A percentile compares a stretch with the other conserved stretches of the same genome.
Conservation (phyloP, 2,888 invertebrate species). For the Acrocyrtus sp. region DNA sequence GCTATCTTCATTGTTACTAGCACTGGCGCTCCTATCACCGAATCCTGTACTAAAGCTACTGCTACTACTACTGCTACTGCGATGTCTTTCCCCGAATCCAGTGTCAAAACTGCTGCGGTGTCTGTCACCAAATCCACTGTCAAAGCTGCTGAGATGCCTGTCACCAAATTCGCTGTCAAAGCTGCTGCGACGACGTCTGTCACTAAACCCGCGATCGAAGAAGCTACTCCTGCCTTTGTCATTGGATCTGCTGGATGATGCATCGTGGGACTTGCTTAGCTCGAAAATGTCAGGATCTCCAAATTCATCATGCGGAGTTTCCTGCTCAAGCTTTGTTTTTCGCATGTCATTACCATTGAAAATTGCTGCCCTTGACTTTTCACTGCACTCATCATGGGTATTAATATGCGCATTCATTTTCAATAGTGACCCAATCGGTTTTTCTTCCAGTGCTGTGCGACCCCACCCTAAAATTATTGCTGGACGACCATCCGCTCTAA, state of each 20-base stretch:
- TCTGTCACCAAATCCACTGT: too few species aligned
- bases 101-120: not conserved
- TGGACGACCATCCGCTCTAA: slow-evolving; percentile 3
- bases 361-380: slow-evolving; percentile 19
- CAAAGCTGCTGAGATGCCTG: too few species aligned
- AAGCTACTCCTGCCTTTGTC: slow-evolving; percentile 1
- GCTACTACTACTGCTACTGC: not conserved
- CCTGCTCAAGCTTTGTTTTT: not conserved
- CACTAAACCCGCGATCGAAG: too few species aligned
- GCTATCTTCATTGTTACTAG: too few species aligned
- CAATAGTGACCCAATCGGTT: slow-evolving; percentile 17
- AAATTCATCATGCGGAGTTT: slow-evolving; percentile 23
- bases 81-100: not conserved
- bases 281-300: slow-evolving; percentile 23
- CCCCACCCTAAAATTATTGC: slow-evolving; percentile 33
- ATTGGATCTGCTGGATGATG: slow-evolving; percentile 7
- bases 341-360: slow-evolving; percentile 8
- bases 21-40: too few species aligned
- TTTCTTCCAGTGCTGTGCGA: slow-evolving; percentile 18
- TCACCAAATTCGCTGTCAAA: too few species aligned
- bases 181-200: too few species aligned
- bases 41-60: too few species aligned
- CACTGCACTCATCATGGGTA: slow-evolving; percentile 10
- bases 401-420: slow-evolving; percentile 28
- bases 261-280: not conserved